A percentile compares a stretch with the other conserved stretches of the same genome.
These are phyloP conservation scores for Aromia moschata DNA, from an alignment of 2,888 invertebrate species.

Conservation along the genomic window DNA sequence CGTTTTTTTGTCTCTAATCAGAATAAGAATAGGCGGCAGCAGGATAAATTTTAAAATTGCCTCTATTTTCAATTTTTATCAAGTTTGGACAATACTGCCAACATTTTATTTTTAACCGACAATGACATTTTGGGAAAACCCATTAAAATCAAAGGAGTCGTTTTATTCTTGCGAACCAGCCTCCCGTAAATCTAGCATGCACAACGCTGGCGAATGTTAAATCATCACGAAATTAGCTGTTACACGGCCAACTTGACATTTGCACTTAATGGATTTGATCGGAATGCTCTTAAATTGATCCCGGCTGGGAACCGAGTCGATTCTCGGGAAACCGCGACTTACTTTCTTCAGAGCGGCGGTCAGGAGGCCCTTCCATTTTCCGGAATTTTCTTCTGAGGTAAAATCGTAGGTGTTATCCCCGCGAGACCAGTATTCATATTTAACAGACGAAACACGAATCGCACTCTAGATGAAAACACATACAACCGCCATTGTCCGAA, in stretches of 20 bases:
- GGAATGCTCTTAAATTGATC: slow-evolving; percentile 29
- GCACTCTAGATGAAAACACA: slow-evolving; percentile 41
- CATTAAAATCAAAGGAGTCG: neutral
- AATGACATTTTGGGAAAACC: slow-evolving; percentile 20
- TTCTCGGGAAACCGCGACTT: slow-evolving; percentile 46
- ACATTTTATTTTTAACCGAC: neutral
- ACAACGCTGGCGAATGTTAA: neutral
- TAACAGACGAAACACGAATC: slow-evolving; percentile 37
- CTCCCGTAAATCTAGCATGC: neutral
- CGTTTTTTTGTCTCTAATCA: no score
- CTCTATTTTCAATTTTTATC: neutral
- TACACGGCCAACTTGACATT: slow-evolving; percentile 15
- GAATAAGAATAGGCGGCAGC: no score
- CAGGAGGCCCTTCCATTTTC: slow-evolving; percentile 93
- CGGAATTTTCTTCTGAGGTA: slow-evolving; percentile 85
- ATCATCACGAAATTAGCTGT: neutral
- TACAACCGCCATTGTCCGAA: slow-evolving; percentile 46
- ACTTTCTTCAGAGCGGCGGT: slow-evolving; percentile 89
- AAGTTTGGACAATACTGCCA: neutral
- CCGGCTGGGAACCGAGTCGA: slow-evolving; percentile 16
- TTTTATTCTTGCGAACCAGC: neutral
- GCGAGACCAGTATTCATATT: slow-evolving; percentile 64
- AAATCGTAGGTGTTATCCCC: slow-evolving; percentile 78
- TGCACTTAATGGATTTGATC: slow-evolving; percentile 1
- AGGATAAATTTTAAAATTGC: neutral